Base-by-base conservation (phyloP, 2,888 invertebrate species). In the Gisinianus flammeolus region DNA sequence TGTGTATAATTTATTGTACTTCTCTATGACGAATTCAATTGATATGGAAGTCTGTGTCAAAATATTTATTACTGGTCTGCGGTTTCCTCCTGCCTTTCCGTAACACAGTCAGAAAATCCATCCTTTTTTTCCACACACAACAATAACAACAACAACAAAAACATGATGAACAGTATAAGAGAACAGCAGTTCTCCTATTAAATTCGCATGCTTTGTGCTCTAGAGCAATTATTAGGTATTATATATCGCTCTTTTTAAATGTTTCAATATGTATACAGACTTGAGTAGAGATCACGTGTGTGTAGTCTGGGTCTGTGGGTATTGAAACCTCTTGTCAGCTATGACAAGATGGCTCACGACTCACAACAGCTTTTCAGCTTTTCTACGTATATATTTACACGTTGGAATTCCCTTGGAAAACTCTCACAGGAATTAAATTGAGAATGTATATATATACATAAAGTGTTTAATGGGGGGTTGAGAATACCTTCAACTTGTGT, bases 41-140 rank as follows among this genome's bases (percentile, higher is more conserved):
- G 79, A 79, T 74, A 79, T 79, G 78, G 26, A 44, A 74, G 74
- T 64, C 76, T 66, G 76, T 76, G 76, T 76, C 76, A 76, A 76
- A 76, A 76, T 76, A 76, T 76, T 81, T 81, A 80, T 79, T 73
- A 78, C 80, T 80, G 80, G 81, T 81, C 74, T 73, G 81, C 69
- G 81, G 81, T 78, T 76, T 69, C 26, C 22, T 24, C 19, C 22
- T 26, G 16, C 24, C 62, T 8, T 12, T 30, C 30, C 58, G 24
- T 58, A 24, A n/a, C n/a, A 58, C 26, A 62, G 62, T 1, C 62
- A 62, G 62, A 26, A 28, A 26, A 22, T 24, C 28, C 62, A 16
- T 58, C 58, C 24, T 58, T 26, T 62, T 62, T 26, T 62, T 62
- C 26, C 62, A 44, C 44, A 44, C 44, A n/a, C n/a, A n/a, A n/a